Evolutionary conservation across 2,113 vertebrate species (phyloP), one percentile per base, ranked within the genome.

Genomic region (Raphicerus campestris): DNA sequence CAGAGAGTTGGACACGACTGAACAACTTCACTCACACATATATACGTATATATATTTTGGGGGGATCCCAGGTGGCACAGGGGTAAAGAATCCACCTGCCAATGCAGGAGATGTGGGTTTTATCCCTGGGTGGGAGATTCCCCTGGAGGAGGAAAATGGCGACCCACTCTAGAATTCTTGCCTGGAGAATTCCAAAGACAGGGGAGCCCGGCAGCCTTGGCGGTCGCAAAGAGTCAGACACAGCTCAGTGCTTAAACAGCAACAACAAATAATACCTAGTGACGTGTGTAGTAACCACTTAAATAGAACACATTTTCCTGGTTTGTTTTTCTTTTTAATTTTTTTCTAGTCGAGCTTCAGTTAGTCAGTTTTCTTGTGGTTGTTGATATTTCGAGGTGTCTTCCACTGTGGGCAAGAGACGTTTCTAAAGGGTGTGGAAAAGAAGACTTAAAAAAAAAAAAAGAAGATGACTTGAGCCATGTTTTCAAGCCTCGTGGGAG

Each of bases 401-500:
- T 58, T 26, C n/a, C n/a, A 19, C 4, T 0, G 1, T 11, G 6
- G 2, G 2, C 35, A 17, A 42, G 15, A 24, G 75, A 11, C 7
- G 14, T 63, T 35, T 70, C 47, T 47, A 26, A 56, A 82, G 26
- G 55, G 3, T 15, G 30, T 10, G 35, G 24, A 47, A 39, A 61
- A 47, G 2, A 16, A 80, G 47, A 45, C 26, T 55, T 82, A 6
- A 70, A 70, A 70, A 9, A 51, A n/a, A 42, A 42, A 47, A 13
- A 53, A 51, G 61, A 28, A 13, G 16, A 30, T 8, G 1, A 26
- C 0, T 2, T 3, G 3, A 20, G 15, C 14, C 39, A 17, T 0
- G 22, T 53, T 16, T 87, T 66, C 28, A 30, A 3, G 0, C 22
- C 39, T 26, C 7, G 3, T 39, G 26, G 26, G 10, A 32, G 66